Conservation (phyloP, 1,140 invertebrate species). For the Steinernema khuongi region DNA sequence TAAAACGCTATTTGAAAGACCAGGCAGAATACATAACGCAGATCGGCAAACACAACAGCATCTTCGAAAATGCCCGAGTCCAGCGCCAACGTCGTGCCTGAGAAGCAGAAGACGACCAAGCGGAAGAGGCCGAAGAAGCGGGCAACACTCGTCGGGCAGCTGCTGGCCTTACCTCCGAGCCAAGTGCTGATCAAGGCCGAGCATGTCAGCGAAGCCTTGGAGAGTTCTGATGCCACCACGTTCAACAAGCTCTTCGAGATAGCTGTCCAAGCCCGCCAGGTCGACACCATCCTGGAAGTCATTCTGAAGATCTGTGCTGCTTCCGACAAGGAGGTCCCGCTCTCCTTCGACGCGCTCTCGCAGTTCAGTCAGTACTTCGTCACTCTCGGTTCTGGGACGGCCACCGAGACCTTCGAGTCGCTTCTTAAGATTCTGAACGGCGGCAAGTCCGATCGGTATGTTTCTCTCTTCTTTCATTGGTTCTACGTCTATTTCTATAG, state of each 20-base stretch:
- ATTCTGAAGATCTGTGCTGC: background rate
- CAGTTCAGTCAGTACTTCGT: background rate
- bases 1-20: background rate
- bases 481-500: background rate
- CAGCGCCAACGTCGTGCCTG: background rate
- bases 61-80: background rate
- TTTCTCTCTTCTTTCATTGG: background rate
- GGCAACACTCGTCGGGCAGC: background rate
- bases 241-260: background rate
- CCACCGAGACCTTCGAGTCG: background rate
- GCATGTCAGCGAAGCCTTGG: background rate
- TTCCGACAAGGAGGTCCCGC: background rate
- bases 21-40: background rate
- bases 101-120: background rate
- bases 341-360: background rate
- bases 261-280: background rate
- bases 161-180: background rate
- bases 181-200: background rate
- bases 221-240: background rate
- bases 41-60: too few species aligned
- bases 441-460: background rate
- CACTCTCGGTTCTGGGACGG: background rate
- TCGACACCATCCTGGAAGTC: background rate
- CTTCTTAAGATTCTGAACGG: background rate
- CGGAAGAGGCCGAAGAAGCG: background rate